These are phyloP conservation scores for Drosophila fuyamai DNA, from an alignment of 1,140 invertebrate genomes.

Conservation along the genomic window DNA sequence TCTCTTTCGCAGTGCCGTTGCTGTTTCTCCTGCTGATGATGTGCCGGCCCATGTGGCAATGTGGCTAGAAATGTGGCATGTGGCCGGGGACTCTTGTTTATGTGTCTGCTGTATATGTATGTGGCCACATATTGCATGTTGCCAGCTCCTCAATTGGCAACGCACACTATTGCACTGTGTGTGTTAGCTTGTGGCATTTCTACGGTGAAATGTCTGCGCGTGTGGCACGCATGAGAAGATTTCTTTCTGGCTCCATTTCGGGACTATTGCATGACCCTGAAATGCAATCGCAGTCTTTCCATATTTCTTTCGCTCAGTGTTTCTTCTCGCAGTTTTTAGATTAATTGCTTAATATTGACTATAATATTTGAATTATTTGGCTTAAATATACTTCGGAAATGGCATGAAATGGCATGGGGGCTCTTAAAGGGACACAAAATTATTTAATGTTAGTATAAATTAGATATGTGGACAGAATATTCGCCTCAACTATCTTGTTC, in stretches of 20 bases:
- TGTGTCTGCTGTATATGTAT: conserved; percentile 22
- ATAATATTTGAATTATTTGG: too few species aligned
- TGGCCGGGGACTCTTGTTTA: conserved; percentile 34
- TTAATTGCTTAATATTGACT: neutral
- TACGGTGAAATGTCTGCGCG: conserved; percentile 43
- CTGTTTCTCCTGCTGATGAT: conserved; percentile 18
- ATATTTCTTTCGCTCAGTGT: neutral
- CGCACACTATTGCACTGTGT: conserved; percentile 5
- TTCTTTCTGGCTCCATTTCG: conserved; percentile 40
- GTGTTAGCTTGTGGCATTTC: conserved; percentile 37
- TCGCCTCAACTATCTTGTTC: neutral
- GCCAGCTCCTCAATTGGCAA: conserved; percentile 28
- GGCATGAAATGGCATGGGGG: too few species aligned
- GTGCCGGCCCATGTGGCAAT: conserved; percentile 35
- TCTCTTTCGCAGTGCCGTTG: neutral
- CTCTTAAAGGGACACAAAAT: too few species aligned
- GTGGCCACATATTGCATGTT: conserved; percentile 11
- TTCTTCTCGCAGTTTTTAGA: neutral
- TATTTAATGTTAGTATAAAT: too few species aligned
- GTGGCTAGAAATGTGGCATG: conserved; percentile 26
- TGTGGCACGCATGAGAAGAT: conserved; percentile 45
- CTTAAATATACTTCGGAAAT: too few species aligned
- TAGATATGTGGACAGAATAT: too few species aligned
- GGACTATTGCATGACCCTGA: conserved; percentile 40
- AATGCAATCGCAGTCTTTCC: conserved; percentile 27